Evolutionary conservation across 2,113 vertebrate genomes (phyloP).

Genomic region (Dipodomys ordii): DNA sequence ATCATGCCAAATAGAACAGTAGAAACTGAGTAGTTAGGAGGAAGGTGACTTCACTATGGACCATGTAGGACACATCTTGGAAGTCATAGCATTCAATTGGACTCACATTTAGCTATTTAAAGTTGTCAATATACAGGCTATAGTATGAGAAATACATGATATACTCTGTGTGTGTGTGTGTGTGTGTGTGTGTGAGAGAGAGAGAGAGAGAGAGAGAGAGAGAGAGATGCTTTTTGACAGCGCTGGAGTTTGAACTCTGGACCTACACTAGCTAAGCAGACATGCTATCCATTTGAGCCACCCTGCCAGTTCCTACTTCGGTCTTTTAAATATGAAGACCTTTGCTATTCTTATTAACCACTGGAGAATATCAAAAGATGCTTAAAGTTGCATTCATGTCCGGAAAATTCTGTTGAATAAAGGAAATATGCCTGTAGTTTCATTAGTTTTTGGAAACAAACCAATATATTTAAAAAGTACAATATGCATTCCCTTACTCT

Average conservation of each 20-base stretch:
- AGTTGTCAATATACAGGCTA: no score
- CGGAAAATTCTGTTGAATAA: conserved; percentile 12
- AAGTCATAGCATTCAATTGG: neutral
- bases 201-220: no score
- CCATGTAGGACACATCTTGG: neutral
- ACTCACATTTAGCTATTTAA: neutral
- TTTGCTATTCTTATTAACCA: neutral
- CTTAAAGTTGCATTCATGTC: neutral
- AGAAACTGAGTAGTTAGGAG: neutral
- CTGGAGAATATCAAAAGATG: conserved; percentile 9
- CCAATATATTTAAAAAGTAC: neutral
- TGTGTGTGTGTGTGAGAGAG: no score
- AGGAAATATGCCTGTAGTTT: neutral
- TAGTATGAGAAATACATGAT: no score
- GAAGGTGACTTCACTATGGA: neutral
- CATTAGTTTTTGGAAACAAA: neutral
- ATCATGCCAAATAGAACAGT: conserved; percentile 24
- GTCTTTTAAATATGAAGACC: conserved; percentile 15
- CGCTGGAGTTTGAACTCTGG: no score
- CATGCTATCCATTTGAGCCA: no score
- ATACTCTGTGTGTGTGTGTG: no score
- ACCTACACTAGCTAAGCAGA: no score
- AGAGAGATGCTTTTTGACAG: no score
- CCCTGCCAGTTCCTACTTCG: neutral
- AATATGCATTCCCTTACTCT: neutral